These are phyloP conservation scores for Amphimallon solstitiale DNA, from an alignment of 2,888 invertebrate species.

Conservation along the genomic window DNA sequence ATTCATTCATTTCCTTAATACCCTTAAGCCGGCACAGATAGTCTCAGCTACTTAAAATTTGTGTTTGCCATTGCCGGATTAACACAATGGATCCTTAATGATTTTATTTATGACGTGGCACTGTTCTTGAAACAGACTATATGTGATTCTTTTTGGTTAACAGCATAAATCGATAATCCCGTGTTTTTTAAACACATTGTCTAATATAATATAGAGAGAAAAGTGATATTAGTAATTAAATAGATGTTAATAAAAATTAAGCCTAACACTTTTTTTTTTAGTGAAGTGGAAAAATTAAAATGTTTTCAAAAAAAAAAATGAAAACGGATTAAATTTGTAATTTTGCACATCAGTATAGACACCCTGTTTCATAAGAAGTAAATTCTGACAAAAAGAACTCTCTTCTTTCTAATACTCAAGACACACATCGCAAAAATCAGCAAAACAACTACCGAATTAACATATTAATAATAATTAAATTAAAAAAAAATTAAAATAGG, in stretches of 20 bases:
- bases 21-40: no score
- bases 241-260: neutral
- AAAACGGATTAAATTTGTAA: neutral
- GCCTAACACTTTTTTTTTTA: constrained; percentile 10
- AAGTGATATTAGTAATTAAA: neutral
- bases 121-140: no score
- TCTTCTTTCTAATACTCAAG: constrained; percentile 31
- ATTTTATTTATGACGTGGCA: no score
- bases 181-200: no score
- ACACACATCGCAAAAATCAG: constrained; percentile 25
- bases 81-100: no score
- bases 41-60: no score
- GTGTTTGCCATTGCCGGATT: no score
- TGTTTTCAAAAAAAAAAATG: neutral
- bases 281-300: constrained; percentile 9
- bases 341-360: constrained; percentile 11
- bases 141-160: no score
- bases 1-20: no score
- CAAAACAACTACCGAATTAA: constrained; percentile 31
- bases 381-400: constrained; percentile 34
- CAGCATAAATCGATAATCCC: no score
- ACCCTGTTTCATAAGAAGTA: constrained; percentile 31
- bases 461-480: constrained; percentile 12
- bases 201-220: no score
- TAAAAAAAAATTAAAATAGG: constrained; percentile 6